Evolutionary conservation across 2,113 vertebrate genomes (phyloP).

Genomic region (Vulpes vulpes): DNA sequence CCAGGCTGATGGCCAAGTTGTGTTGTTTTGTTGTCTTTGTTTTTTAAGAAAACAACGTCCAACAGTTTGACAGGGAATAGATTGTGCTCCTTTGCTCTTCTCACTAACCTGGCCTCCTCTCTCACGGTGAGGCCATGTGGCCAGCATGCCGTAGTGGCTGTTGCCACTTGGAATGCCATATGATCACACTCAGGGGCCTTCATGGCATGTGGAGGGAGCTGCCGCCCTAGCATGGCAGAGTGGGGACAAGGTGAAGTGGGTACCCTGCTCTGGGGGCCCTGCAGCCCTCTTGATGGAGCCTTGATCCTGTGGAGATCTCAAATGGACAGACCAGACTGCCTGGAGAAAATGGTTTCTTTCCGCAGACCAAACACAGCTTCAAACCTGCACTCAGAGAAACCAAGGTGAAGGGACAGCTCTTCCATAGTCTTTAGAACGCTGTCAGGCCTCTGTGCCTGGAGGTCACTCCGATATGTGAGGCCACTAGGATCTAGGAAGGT

Average conservation of each 20-base stretch:
- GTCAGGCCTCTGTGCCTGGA: not conserved
- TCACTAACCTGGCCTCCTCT: not conserved
- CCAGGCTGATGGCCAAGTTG: not conserved
- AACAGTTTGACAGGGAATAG: not conserved
- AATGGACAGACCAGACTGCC: not conserved
- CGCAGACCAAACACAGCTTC: too few species aligned
- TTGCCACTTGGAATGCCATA: not conserved
- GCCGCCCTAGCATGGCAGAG: not conserved
- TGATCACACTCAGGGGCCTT: not conserved
- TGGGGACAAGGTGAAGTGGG: not conserved
- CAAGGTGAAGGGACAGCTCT: not conserved
- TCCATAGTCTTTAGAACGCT: not conserved
- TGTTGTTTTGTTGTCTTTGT: not conserved
- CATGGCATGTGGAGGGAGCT: fast-evolving
- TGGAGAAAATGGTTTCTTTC: not conserved
- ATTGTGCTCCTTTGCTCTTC: not conserved
- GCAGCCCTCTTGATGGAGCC: not conserved
- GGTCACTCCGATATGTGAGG: not conserved
- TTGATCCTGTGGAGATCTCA: not conserved
- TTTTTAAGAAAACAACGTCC: not conserved
- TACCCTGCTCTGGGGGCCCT: fast-evolving
- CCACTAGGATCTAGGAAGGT: not conserved
- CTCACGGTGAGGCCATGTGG: fast-evolving
- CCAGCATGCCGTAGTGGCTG: fast-evolving
- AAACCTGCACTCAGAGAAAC: not conserved